These are phyloP conservation scores for Boloria euphrosyne DNA, from an alignment of 2,888 invertebrate species.

Conservation along the genomic window DNA sequence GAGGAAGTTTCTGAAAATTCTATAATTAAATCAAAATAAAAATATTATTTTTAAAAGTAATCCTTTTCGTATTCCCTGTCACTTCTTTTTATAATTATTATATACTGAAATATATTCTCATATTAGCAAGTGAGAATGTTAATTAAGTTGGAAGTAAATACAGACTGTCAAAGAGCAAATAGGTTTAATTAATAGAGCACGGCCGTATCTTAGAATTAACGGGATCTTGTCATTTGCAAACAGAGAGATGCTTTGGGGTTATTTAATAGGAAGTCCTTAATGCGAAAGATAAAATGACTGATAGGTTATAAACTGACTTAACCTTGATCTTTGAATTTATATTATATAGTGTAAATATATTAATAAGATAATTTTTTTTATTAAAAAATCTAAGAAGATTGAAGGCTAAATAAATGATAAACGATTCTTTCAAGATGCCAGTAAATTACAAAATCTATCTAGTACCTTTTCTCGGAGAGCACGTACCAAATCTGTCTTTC, in stretches of 20 bases:
- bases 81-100: constrained; percentile 27
- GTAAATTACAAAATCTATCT: no score
- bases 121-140: constrained; percentile 55
- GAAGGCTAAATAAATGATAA: no score
- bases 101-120: constrained; percentile 38
- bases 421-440: no score
- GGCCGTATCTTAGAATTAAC: constrained; percentile 64
- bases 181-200: constrained; percentile 75
- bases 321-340: background rate
- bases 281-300: constrained; percentile 18
- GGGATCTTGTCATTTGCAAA: constrained; percentile 63
- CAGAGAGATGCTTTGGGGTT: constrained; percentile 34
- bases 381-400: no score
- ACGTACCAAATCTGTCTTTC: no score
- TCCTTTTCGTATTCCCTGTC: background rate
- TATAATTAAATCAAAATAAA: no score
- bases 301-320: background rate
- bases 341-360: background rate
- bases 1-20: no score
- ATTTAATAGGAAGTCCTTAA: constrained; percentile 37
- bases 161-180: constrained; percentile 69
- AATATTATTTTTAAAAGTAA: no score
- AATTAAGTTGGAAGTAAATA: constrained; percentile 73
- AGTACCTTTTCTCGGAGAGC: no score
- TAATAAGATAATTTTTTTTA: background rate